Conservation (phyloP, 2,113 vertebrate genomes). For the Sialia sialis region DNA sequence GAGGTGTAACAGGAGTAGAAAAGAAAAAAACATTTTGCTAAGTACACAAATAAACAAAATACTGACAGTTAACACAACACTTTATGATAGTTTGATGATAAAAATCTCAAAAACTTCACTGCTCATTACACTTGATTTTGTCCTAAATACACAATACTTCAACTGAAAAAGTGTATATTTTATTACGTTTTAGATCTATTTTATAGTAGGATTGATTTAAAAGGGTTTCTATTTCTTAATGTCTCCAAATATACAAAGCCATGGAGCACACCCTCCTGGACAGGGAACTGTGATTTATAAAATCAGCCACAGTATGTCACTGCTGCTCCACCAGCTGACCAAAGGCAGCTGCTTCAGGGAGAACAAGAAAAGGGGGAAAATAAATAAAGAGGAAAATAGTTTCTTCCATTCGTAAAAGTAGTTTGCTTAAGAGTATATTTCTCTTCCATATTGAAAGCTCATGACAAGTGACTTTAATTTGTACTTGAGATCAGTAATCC, state of each 20-base stretch:
- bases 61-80: not conserved
- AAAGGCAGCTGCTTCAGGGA: not conserved
- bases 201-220: not conserved
- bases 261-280: not conserved
- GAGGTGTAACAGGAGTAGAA: not conserved
- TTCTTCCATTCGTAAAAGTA: not conserved
- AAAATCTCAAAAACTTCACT: not conserved
- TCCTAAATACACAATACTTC: not conserved
- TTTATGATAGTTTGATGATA: not conserved
- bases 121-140: not conserved
- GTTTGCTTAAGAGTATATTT: not conserved
- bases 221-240: not conserved
- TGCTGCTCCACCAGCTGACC: conserved; percentile 46
- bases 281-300: conserved; percentile 26
- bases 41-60: not conserved
- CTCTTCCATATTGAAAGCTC: not conserved
- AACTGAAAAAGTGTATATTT: not conserved
- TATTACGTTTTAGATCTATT: not conserved
- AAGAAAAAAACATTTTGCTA: not conserved
- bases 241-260: not conserved
- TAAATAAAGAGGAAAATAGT: not conserved
- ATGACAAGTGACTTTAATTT: not conserved
- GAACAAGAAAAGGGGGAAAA: accelerated
- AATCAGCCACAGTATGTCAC: conserved; percentile 60
- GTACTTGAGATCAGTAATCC: not conserved